These are phyloP conservation scores for Microdon myrmicae DNA, from an alignment of 2,888 invertebrate species.

Conservation along the genomic window DNA sequence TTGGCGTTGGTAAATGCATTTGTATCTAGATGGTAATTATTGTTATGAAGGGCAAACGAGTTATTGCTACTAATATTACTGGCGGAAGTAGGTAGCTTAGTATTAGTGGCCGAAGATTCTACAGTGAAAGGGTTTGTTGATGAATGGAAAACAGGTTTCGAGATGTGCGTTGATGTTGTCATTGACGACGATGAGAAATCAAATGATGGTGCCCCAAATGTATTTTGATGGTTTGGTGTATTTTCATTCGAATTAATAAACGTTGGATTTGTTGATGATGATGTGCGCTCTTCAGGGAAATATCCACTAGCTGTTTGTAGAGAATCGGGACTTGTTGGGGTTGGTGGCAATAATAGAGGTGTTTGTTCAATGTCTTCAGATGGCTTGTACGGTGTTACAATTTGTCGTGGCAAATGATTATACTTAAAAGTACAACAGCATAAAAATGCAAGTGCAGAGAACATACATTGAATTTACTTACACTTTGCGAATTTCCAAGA, in stretches of 20 bases:
- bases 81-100: constrained; percentile 49
- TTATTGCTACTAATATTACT: constrained; percentile 46
- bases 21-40: constrained; percentile 63
- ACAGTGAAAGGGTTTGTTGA: constrained; percentile 65
- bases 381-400: constrained; percentile 89
- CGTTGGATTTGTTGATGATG: constrained; percentile 63
- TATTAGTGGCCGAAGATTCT: constrained; percentile 37
- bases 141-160: constrained; percentile 44
- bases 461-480: constrained; percentile 53
- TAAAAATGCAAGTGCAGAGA: background rate
- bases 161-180: constrained; percentile 30
- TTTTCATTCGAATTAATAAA: constrained; percentile 66
- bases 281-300: constrained; percentile 63
- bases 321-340: constrained; percentile 67
- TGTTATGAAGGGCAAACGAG: constrained; percentile 62
- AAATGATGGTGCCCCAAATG: constrained; percentile 62
- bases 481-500: constrained; percentile 67
- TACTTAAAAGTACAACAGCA: constrained; percentile 67
- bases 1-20: constrained; percentile 57
- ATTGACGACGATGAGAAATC: constrained; percentile 58
- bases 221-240: constrained; percentile 62
- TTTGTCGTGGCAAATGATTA: constrained; percentile 85
- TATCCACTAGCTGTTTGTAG: constrained; percentile 67
- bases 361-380: constrained; percentile 83
- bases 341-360: constrained; percentile 71